Conservation (phyloP, 2,888 invertebrate species). For the Drosophila hamatofila region DNA sequence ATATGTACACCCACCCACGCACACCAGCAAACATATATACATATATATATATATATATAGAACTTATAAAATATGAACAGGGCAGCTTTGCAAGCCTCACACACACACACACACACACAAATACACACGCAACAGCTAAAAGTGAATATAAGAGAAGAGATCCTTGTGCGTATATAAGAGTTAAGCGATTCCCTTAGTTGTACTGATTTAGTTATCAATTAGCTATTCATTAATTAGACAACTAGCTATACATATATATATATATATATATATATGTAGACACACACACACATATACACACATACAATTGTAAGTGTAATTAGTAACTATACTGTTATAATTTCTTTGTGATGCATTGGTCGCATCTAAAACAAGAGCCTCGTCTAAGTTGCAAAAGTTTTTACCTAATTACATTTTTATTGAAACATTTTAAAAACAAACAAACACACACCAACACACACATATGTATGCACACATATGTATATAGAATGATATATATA, state of each 20-base stretch:
- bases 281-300: constrained; percentile 29
- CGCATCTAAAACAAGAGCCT: constrained; percentile 84
- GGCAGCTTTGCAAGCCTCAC: constrained; percentile 48
- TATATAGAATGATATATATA: constrained; percentile 2
- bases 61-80: constrained; percentile 27
- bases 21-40: constrained; percentile 16
- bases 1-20: constrained; percentile 57
- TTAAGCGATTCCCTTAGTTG: constrained; percentile 74
- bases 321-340: constrained; percentile 58
- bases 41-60: constrained; percentile 16
- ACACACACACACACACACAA: constrained; percentile 32
- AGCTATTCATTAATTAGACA: constrained; percentile 50
- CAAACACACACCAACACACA: constrained; percentile 5
- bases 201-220: constrained; percentile 69
- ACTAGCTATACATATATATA: constrained; percentile 39
- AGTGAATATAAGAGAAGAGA: constrained; percentile 30
- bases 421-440: constrained; percentile 39
- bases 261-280: constrained; percentile 36
- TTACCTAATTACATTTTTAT: constrained; percentile 56
- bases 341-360: constrained; percentile 83
- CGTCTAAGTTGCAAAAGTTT: constrained; percentile 70
- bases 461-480: constrained; percentile 5
- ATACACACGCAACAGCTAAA: constrained; percentile 30
- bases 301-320: constrained; percentile 43
- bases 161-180: constrained; percentile 42